Evolutionary conservation across 2,888 invertebrate genomes (phyloP).

Genomic region (Aphidoletes aphidimyza): DNA sequence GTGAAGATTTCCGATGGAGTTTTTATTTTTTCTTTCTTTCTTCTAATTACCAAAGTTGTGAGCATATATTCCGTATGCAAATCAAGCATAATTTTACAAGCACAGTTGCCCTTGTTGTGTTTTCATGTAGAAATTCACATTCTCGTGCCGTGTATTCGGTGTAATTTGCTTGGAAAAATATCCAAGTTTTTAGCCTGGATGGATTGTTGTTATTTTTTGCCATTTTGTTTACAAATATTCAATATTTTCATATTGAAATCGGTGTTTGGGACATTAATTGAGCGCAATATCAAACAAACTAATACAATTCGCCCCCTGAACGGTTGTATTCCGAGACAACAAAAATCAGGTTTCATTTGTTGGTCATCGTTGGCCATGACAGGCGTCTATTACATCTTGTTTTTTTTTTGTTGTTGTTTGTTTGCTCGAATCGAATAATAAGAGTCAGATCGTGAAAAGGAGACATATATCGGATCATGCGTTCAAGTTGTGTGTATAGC

Average conservation of each 20-base stretch:
- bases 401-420: neutral
- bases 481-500: neutral
- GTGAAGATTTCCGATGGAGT: too few relatives aligned
- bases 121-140: neutral
- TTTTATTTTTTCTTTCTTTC: too few relatives aligned
- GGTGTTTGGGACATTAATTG: neutral
- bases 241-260: neutral
- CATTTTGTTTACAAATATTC: conserved; percentile 46
- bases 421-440: neutral
- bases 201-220: conserved; percentile 39
- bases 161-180: neutral
- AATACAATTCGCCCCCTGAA: neutral
- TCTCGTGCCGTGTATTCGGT: neutral
- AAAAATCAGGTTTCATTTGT: conserved; percentile 18
- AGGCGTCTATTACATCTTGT: neutral
- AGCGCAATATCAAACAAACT: neutral
- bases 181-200: neutral
- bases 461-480: neutral
- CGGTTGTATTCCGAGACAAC: too few relatives aligned
- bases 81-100: neutral
- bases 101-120: conserved; percentile 15
- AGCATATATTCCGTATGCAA: neutral
- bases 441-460: neutral
- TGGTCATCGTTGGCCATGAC: conserved; percentile 46
- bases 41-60: too few relatives aligned